Conservation (phyloP, 2,797 vertebrate species). For the Macropodus opercularis region DNA sequence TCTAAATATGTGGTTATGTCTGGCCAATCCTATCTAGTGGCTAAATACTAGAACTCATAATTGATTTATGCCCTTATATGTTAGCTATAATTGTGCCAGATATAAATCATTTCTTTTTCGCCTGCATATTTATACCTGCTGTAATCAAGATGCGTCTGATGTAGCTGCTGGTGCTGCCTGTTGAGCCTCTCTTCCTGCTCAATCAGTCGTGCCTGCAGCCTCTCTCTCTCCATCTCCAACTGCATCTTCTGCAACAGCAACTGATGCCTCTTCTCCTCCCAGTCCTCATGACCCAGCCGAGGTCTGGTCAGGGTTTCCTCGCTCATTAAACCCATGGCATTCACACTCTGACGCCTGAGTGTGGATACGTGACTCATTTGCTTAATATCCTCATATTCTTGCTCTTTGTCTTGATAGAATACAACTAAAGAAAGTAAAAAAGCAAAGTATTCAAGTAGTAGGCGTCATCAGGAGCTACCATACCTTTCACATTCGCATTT, state of each 20-base stretch:
- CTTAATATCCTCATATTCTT: neutral
- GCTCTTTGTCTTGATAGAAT: neutral
- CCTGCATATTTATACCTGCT: slow-evolving; percentile 78
- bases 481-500: slow-evolving; percentile 54
- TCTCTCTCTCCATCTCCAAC: slow-evolving; percentile 91
- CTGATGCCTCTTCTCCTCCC: slow-evolving; percentile 86
- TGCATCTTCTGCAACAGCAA: slow-evolving; percentile 94
- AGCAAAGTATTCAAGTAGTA: slow-evolving; percentile 2
- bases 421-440: neutral
- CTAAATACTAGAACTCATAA: neutral
- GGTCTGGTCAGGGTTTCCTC: slow-evolving; percentile 54
- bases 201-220: slow-evolving; percentile 86
- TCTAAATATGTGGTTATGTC: neutral
- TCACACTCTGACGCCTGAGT: slow-evolving; percentile 26
- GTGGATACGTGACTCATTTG: slow-evolving; percentile 10
- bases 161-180: slow-evolving; percentile 87
- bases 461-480: neutral
- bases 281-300: slow-evolving; percentile 74
- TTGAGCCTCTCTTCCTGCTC: slow-evolving; percentile 90
- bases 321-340: slow-evolving; percentile 10
- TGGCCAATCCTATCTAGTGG: neutral
- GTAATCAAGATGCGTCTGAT: slow-evolving; percentile 83
- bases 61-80: slow-evolving; percentile 3
- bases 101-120: neutral
- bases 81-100: slow-evolving; percentile 1